Evolutionary conservation across 2,888 invertebrate genomes (phyloP).

Genomic region (Ophion costatus): DNA sequence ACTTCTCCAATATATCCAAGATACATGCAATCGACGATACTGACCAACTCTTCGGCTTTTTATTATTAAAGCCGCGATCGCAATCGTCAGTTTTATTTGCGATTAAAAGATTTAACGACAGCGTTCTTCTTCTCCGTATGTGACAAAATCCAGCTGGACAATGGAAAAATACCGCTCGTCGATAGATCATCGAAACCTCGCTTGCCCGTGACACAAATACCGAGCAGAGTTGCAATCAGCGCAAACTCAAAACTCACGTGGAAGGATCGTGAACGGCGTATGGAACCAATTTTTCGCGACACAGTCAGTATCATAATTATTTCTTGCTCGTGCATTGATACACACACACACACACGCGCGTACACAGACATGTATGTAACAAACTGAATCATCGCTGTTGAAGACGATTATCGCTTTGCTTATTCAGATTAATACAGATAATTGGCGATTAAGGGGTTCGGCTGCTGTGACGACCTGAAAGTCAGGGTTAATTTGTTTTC

Average conservation of each 20-base stretch:
- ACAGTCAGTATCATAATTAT: slow-evolving; percentile 70
- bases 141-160: slow-evolving; percentile 69
- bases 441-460: not conserved
- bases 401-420: not conserved
- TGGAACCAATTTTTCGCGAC: slow-evolving; percentile 79
- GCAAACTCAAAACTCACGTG: slow-evolving; percentile 69
- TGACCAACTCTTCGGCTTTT: not conserved
- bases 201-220: slow-evolving; percentile 33
- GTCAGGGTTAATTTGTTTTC: too few relatives aligned
- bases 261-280: slow-evolving; percentile 77
- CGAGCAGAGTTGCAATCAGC: slow-evolving; percentile 65
- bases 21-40: not conserved
- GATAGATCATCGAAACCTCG: slow-evolving; percentile 80
- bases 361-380: not conserved
- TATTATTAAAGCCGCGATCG: not conserved
- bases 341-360: not conserved
- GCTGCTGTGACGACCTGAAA: not conserved
- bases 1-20: too few relatives aligned
- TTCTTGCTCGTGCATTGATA: not conserved
- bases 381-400: not conserved
- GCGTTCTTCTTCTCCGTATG: slow-evolving; percentile 20
- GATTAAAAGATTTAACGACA: slow-evolving; percentile 9
- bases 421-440: not conserved
- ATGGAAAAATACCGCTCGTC: slow-evolving; percentile 77
- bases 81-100: not conserved